phyloP scores from a whole-genome alignment of 2,888 invertebrate species.

The Alitta virens region DNA sequence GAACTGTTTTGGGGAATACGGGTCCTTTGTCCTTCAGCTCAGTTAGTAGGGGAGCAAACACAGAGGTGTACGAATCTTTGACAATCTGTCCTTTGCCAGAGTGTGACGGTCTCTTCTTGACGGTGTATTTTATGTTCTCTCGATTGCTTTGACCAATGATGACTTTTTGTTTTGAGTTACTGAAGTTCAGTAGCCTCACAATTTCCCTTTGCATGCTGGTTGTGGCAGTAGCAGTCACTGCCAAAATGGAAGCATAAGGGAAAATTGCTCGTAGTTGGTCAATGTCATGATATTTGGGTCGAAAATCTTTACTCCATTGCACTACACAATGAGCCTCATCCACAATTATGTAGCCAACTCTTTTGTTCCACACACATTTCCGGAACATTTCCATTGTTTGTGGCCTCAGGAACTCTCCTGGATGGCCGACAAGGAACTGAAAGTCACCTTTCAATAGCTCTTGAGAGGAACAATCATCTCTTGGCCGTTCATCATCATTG shows the following conservation, averaged over 20 bases:
- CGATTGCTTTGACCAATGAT: background rate
- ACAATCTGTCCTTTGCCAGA: background rate
- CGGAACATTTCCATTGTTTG: background rate
- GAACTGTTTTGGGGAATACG: constrained; percentile 4
- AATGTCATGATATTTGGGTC: constrained; percentile 18
- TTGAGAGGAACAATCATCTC: background rate
- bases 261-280: constrained; percentile 21
- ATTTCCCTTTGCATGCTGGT: constrained; percentile 1
- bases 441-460: background rate
- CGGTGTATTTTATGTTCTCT: constrained; percentile 3
- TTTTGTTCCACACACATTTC: background rate
- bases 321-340: constrained; percentile 21
- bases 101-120: background rate
- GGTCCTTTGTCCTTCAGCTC: constrained; percentile 1
- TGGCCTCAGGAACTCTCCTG: background rate
- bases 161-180: background rate
- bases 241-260: constrained; percentile 15
- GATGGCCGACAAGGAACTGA: constrained; percentile 6
- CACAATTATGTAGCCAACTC: constrained; percentile 6
- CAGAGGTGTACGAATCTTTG: constrained; percentile 5
- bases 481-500: background rate
- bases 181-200: background rate
- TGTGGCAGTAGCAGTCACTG: constrained; percentile 30
- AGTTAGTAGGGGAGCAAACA: background rate
- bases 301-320: constrained; percentile 22